Evolutionary conservation across 2,113 vertebrate genomes (phyloP), one percentile per base, ranked within the genome.

Genomic region (Rhizomys pruinosus): DNA sequence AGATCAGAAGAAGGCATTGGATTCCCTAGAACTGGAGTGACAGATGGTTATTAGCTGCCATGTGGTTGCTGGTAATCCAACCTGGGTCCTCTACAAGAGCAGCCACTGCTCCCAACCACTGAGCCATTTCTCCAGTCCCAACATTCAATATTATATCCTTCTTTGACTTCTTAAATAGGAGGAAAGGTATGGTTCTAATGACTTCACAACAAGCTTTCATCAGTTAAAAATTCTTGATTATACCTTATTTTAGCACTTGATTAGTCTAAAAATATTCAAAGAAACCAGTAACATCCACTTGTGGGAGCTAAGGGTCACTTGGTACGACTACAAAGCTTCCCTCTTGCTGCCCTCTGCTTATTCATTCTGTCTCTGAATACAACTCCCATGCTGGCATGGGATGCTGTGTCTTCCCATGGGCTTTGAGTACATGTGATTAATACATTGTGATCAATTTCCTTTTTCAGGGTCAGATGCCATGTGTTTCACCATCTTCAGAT

Each of bases 201-300:
- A 63, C 16, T 37, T 87, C n/a, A n/a, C n/a, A 66, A 64, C 71
- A 79, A n/a, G 37, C 27, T n/a, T n/a, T n/a, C n/a, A n/a, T n/a
- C n/a, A n/a, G n/a, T n/a, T n/a, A n/a, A n/a, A n/a, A 91, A 91
- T 87, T 57, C n/a, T 55, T 79, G n/a, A 15, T 95, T 93, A 42
- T 76, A 20, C n/a, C 42, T 77, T 44, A 81, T 78, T 93, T 93
- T 57, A 59, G 63, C 32, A 87, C 52, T 25, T 76, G 44, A 15
- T 4, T 16, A 37, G 13, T 78, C 64, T 78, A 32, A 64, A 91
- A 71, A 84, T 91, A 77, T 72, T 93, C 16, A 91, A 91, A 93
- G 22, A 87, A 84, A 37, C 27, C 44, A 84, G 44, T 88, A 44
- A 78, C 57, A 87, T 87, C 44, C 29, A 84, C 55, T 47, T 44